These are phyloP conservation scores for Eulemur mongoz DNA, from an alignment of 2,797 vertebrate genomes.

Conservation along the genomic window DNA sequence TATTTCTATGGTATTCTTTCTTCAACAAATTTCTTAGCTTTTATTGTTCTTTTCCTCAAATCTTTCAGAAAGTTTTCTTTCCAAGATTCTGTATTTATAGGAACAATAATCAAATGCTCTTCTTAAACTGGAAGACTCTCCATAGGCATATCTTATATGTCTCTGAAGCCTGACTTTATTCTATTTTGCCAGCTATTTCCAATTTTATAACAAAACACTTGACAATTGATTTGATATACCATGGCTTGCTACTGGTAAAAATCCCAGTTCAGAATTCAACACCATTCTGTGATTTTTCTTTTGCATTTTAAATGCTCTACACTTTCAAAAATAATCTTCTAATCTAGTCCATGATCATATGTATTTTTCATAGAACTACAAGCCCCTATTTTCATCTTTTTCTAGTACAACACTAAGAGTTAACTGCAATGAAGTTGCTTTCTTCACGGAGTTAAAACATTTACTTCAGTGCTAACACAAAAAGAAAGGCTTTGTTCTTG, in stretches of 20 bases:
- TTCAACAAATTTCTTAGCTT: background rate
- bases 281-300: background rate
- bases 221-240: background rate
- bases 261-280: background rate
- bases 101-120: background rate
- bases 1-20: fast-evolving
- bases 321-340: background rate
- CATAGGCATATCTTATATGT: fast-evolving
- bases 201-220: background rate
- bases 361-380: background rate
- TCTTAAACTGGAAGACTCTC: background rate
- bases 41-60: background rate
- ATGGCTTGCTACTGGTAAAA: background rate
- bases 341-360: background rate
- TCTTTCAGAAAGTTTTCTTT: constrained; percentile 19
- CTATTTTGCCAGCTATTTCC: background rate
- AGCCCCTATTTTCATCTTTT: background rate
- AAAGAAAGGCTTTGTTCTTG: background rate
- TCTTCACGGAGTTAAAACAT: background rate
- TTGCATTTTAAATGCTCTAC: background rate
- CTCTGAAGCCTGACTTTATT: background rate
- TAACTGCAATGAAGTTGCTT: background rate
- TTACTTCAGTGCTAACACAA: background rate
- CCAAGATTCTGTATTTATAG: background rate
- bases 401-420: background rate